These are phyloP conservation scores for Pyrocoelia pectoralis DNA, from an alignment of 2,888 invertebrate species.

Conservation along the genomic window DNA sequence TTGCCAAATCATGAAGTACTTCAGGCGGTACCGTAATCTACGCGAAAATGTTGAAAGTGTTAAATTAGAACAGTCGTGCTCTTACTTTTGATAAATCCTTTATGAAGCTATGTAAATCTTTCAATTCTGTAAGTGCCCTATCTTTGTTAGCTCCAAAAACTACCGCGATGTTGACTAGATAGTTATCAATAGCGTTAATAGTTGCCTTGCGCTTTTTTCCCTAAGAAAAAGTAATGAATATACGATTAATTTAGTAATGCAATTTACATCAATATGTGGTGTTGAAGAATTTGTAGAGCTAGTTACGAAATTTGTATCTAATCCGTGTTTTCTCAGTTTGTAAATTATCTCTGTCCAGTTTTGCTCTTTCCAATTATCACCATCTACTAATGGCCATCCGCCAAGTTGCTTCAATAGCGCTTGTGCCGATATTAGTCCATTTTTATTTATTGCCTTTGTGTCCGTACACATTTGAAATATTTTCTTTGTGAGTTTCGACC, in stretches of 20 bases:
- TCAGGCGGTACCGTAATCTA: conserved; percentile 88
- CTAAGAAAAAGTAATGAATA: conserved; percentile 82
- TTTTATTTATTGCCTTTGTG: conserved; percentile 48
- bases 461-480: conserved; percentile 53
- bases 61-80: conserved; percentile 80
- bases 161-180: conserved; percentile 87
- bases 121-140: conserved; percentile 74
- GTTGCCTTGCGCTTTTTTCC: conserved; percentile 87
- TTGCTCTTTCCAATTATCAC: conserved; percentile 57
- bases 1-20: conserved; percentile 91
- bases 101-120: conserved; percentile 56
- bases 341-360: conserved; percentile 53
- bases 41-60: conserved; percentile 64
- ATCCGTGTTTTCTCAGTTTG: conserved; percentile 50
- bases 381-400: conserved; percentile 66
- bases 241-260: conserved; percentile 87
- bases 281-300: background rate
- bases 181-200: conserved; percentile 86
- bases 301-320: background rate
- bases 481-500: conserved; percentile 37
- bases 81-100: background rate
- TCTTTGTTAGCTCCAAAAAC: conserved; percentile 83
- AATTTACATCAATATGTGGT: background rate
- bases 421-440: conserved; percentile 50
- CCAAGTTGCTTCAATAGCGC: conserved; percentile 61